Evolutionary conservation across 2,113 vertebrate species (phyloP).

Genomic region (Tursiops truncatus): DNA sequence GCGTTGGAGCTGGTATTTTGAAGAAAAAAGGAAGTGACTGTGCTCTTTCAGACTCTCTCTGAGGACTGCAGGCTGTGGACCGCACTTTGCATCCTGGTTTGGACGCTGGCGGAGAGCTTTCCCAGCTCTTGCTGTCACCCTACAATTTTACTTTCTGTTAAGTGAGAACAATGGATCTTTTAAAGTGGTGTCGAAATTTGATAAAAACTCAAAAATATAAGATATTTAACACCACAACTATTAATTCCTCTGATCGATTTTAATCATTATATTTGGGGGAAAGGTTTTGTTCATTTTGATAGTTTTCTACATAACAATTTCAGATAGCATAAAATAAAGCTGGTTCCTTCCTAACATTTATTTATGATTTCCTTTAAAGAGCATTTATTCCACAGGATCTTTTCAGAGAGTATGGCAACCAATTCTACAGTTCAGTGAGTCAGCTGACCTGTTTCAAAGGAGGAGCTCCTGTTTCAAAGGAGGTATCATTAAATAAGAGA

Average conservation of each 20-base stretch:
- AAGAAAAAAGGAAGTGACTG: neutral
- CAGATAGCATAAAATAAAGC: neutral
- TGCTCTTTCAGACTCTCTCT: neutral
- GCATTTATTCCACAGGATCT: neutral
- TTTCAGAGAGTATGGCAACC: neutral
- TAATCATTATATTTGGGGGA: neutral
- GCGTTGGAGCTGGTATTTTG: neutral
- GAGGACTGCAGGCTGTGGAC: neutral
- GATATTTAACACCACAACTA: neutral
- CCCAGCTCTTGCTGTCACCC: neutral
- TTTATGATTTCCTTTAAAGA: neutral
- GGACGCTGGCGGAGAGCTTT: neutral
- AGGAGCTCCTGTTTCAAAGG: neutral
- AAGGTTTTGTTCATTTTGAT: neutral
- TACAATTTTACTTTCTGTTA: neutral
- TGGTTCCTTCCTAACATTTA: neutral
- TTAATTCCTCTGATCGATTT: neutral
- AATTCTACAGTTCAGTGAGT: neutral
- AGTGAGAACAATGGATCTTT: neutral
- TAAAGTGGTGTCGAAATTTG: neutral
- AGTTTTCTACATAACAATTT: constrained; percentile 38
- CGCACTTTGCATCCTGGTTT: neutral
- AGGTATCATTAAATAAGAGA: neutral
- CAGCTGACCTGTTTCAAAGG: neutral
- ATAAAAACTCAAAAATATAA: constrained; percentile 4